Evolutionary conservation across 2,797 vertebrate species (phyloP), one percentile per base, ranked within the genome.

Genomic region (Danio tinwini): DNA sequence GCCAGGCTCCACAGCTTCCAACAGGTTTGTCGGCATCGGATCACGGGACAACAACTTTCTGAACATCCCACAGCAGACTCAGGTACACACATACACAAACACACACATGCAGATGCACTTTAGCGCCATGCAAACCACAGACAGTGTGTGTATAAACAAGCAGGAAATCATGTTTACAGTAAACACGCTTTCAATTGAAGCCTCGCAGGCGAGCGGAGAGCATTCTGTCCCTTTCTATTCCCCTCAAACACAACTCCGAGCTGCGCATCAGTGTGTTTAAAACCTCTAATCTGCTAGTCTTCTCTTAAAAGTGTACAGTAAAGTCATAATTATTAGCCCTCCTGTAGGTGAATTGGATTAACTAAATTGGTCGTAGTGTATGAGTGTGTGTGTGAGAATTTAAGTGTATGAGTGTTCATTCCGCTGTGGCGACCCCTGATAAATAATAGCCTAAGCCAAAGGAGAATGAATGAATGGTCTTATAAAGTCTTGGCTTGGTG

Each of bases 1-100:
- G 96, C 93, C 96, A 96, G 95, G 95, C 96, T 93, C 97, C 95
- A 90, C 97, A 96, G 93, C 96, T 97, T 94, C 97, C 95, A 96
- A 96, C 97, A 95, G 97, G 96, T 96, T 97, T 97, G 97, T 97
- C 97, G 93, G 96, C 96, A 96, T 98, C 96, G 96, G 96, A 97
- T 94, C 96, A 96, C 96, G 96, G 96, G 96, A 96, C 96, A 96
- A 96, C 96, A 97, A 98, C 96, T 97, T 98, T 97, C 95, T 97
- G 94, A 97, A 96, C 95, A 95, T 96, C 93, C 96, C 96, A 91
- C 96, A 96, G 94, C 96, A 98, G 94, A 95, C 96, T 91, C 97
- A 97, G 96, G 97, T 97, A 94, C 52, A 8, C 42, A 12, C 17
- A 13, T 47, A 14, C 17, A 42, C n/a, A 19, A 52, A 50, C 39